phyloP scores from a whole-genome alignment of 2,113 vertebrate genomes.

The Alethe diademata region DNA sequence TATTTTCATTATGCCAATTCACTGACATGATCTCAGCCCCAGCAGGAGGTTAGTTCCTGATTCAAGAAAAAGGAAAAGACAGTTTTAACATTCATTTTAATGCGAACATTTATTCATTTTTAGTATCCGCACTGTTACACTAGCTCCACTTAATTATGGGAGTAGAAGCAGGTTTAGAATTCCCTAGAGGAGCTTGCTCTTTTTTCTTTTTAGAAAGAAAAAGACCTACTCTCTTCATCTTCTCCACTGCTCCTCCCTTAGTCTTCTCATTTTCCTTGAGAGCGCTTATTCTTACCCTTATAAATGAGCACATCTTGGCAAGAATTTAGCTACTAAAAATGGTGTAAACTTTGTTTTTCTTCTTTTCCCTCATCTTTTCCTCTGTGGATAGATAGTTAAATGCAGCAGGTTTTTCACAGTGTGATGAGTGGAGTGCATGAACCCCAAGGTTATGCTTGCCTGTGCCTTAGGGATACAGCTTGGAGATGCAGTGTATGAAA shows the following conservation, averaged over 20 bases:
- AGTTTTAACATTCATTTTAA: constrained; percentile 28
- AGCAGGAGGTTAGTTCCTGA: neutral
- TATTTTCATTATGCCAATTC: neutral
- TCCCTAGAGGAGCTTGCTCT: neutral
- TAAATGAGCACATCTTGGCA: neutral
- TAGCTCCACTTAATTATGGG: constrained; percentile 25
- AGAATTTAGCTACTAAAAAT: neutral
- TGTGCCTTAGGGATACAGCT: neutral
- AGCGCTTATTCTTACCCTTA: constrained; percentile 13
- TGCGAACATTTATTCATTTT: constrained; percentile 5
- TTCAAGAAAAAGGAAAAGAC: neutral
- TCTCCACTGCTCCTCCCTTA: neutral
- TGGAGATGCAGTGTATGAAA: neutral
- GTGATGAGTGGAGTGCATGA: neutral
- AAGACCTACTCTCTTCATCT: constrained; percentile 20
- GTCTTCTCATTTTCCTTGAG: constrained; percentile 23
- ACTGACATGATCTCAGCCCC: neutral
- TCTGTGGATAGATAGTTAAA: neutral
- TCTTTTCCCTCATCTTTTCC: neutral
- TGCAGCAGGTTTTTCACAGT: neutral
- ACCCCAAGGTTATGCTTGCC: neutral
- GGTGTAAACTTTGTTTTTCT: neutral
- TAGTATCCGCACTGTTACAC: constrained; percentile 13
- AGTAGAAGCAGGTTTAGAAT: constrained; percentile 53
- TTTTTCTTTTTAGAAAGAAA: neutral